phyloP scores from a whole-genome alignment of 2,113 vertebrate genomes.

The Chrysemys picta region DNA sequence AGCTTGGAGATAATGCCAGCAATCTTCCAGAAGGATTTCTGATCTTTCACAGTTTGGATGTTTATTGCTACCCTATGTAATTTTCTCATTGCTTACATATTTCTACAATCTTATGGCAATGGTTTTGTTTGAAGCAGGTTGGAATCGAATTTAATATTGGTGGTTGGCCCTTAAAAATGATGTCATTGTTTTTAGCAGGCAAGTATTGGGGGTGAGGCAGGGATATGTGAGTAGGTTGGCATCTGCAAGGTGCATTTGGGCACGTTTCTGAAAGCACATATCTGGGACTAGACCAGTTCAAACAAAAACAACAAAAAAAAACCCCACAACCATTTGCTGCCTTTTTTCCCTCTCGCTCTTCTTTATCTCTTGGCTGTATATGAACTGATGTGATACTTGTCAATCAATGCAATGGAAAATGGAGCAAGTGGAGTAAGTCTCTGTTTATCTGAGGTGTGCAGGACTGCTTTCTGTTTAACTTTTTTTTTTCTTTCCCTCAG shows the following conservation, averaged over 20 bases:
- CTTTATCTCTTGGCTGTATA: slow-evolving; percentile 28
- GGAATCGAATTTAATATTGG: not conserved
- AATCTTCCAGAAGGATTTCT: not conserved
- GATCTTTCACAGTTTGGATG: not conserved
- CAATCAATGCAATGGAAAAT: slow-evolving; percentile 4
- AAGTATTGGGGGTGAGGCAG: rapidly evolving
- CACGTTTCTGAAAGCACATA: not conserved
- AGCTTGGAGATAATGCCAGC: not conserved
- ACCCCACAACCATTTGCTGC: not conserved
- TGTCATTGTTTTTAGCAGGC: not conserved
- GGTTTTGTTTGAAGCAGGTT: not conserved
- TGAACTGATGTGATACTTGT: slow-evolving; percentile 24
- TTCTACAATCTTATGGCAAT: not conserved
- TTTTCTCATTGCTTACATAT: not conserved
- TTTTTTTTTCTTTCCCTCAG: not conserved
- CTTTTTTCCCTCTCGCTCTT: not conserved
- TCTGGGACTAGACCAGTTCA: rapidly evolving
- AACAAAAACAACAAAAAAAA: too few species aligned
- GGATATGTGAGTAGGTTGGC: not conserved
- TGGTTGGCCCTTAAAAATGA: not conserved
- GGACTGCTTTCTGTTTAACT: not conserved
- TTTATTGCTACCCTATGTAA: not conserved
- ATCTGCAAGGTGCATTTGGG: not conserved
- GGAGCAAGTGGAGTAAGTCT: not conserved
- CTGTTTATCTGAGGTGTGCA: slow-evolving; percentile 59